These are phyloP conservation scores for Crypturellus tataupa DNA, from an alignment of 2,797 vertebrate species.

Conservation along the genomic window DNA sequence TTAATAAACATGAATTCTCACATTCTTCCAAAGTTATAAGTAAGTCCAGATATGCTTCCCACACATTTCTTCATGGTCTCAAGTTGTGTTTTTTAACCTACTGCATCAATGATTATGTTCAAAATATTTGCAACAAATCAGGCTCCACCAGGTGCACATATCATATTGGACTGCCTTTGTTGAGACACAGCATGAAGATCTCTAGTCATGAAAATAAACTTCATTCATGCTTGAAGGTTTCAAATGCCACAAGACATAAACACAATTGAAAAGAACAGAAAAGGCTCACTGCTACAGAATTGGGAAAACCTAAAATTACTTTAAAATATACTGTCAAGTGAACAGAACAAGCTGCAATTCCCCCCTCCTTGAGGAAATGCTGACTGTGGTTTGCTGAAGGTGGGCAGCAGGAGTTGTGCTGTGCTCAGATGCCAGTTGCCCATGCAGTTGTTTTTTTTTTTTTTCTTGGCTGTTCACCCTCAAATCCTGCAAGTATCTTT, in stretches of 20 bases:
- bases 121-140: background rate
- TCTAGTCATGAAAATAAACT: background rate
- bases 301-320: background rate
- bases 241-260: background rate
- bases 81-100: constrained; percentile 28
- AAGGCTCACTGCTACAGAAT: background rate
- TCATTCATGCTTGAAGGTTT: background rate
- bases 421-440: too few relatives aligned
- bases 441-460: background rate
- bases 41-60: constrained; percentile 50
- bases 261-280: background rate
- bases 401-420: background rate
- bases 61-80: constrained; percentile 28
- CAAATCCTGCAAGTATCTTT: background rate
- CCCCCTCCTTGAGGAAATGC: background rate
- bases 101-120: background rate
- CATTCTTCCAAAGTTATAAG: constrained; percentile 56
- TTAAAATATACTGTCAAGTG: background rate
- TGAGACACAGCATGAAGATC: background rate
- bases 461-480: background rate
- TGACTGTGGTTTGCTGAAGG: background rate
- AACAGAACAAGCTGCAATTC: background rate
- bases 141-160: background rate
- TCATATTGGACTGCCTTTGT: background rate
- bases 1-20: constrained; percentile 63